A percentile compares a stretch with the other conserved stretches of the same genome.
phyloP scores from a whole-genome alignment of 2,113 vertebrate genomes.

The Prolemur simus region DNA sequence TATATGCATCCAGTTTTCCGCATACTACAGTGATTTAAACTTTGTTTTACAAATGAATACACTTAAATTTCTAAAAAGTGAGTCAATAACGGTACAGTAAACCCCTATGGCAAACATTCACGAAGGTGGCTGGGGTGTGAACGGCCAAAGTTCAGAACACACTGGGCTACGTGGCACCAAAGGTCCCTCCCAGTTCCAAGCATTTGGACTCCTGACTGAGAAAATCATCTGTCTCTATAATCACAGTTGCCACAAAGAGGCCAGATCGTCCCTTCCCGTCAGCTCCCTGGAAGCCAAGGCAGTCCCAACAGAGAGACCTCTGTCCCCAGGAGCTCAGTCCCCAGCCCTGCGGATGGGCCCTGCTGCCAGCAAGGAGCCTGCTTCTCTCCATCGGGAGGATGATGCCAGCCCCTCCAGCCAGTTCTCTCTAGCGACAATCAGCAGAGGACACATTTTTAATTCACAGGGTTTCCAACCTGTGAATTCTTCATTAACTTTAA shows the following conservation, averaged over 20 bases:
- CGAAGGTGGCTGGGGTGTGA: not conserved
- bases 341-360: fast-evolving
- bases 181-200: not conserved
- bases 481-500: conserved; percentile 23
- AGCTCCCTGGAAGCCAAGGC: not conserved
- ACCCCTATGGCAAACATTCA: not conserved
- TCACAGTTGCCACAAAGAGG: not conserved
- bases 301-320: not conserved
- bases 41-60: not conserved
- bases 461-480: not conserved
- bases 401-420: not conserved
- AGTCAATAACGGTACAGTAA: not conserved
- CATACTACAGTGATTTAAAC: not conserved
- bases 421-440: not conserved
- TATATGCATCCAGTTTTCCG: not conserved
- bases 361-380: fast-evolving
- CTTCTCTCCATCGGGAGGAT: too few relatives aligned
- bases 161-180: fast-evolving
- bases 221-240: not conserved
- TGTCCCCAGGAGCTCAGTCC: not conserved
- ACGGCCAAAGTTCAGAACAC: not conserved
- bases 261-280: not conserved
- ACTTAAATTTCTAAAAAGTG: not conserved
- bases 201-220: not conserved
- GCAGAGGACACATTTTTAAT: not conserved